Conservation (phyloP, 2,888 invertebrate genomes). For the Agelastica alni region DNA sequence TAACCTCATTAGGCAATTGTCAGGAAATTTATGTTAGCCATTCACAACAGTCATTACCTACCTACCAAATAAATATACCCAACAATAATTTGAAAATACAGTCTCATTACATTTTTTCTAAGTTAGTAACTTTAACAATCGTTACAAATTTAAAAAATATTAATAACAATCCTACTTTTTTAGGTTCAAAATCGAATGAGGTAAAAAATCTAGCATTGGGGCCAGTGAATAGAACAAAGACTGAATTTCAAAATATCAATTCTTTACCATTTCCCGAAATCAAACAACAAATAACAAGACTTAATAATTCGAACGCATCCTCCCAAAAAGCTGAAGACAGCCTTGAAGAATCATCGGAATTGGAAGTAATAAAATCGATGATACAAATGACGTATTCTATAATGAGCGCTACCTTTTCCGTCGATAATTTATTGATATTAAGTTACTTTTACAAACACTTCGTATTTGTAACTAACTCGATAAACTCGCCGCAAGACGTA, state of each 20-base stretch:
- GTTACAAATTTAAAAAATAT: too few relatives aligned
- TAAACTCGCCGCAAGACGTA: background rate
- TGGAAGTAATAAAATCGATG: background rate
- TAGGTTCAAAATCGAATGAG: too few relatives aligned
- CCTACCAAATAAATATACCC: too few relatives aligned
- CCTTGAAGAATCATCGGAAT: background rate
- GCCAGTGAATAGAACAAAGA: too few relatives aligned
- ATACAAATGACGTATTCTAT: background rate
- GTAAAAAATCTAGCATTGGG: too few relatives aligned
- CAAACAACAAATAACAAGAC: background rate
- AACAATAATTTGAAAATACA: too few relatives aligned
- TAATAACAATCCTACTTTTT: too few relatives aligned
- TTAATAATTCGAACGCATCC: background rate
- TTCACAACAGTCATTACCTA: too few relatives aligned
- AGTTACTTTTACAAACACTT: constrained; percentile 2
- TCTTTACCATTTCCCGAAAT: constrained; percentile 1
- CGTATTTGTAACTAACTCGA: background rate
- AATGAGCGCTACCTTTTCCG: background rate
- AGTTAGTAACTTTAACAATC: background rate
- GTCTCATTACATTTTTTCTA: background rate
- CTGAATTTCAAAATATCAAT: background rate
- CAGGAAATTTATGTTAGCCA: too few relatives aligned
- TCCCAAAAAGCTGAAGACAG: background rate
- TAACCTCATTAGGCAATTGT: too few relatives aligned
- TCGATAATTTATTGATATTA: background rate